A percentile compares a stretch with the other conserved stretches of the same genome.
These are phyloP conservation scores for Xiphophorus hellerii DNA, from an alignment of 2,113 vertebrate species.

Conservation along the genomic window DNA sequence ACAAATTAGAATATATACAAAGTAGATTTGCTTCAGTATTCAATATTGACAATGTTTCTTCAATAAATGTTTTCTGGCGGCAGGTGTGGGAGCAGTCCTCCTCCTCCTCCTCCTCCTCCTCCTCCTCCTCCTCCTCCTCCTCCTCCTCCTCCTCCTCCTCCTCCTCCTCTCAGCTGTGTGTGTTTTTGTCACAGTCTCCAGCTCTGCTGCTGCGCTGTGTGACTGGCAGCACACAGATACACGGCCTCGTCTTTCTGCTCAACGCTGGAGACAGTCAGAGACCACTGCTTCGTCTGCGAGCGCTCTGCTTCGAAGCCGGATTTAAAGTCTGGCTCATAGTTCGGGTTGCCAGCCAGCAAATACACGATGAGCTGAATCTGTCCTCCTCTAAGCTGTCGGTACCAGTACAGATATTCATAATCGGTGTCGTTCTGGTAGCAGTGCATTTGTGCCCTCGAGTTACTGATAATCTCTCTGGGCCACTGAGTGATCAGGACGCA, in stretches of 20 bases:
- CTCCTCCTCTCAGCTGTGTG: not conserved
- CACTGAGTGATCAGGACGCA: slow-evolving; percentile 52
- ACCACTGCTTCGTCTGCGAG: slow-evolving; percentile 11
- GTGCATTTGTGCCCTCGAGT: slow-evolving; percentile 7
- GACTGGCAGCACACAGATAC: slow-evolving; percentile 49
- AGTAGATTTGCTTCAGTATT: too few species aligned
- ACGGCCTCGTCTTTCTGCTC: slow-evolving; percentile 26
- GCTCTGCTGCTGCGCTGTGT: slow-evolving; percentile 39
- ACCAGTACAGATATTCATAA: slow-evolving; percentile 49
- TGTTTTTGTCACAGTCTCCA: slow-evolving; percentile 39
- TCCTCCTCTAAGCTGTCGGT: slow-evolving; percentile 20
- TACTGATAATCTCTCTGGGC: slow-evolving; percentile 23
- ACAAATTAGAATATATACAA: not conserved
- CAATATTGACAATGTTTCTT: not conserved
- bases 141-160: too few species aligned
- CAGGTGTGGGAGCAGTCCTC: slow-evolving; percentile 20
- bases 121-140: too few species aligned
- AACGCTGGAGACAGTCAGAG: slow-evolving; percentile 11
- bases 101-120: too few species aligned
- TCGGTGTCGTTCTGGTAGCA: slow-evolving; percentile 55
- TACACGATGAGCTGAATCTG: slow-evolving; percentile 7
- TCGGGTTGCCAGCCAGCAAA: accelerated
- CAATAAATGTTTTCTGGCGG: not conserved
- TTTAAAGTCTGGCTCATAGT: slow-evolving; percentile 17
- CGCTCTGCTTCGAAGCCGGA: slow-evolving; percentile 16